These are phyloP conservation scores for Astropecten irregularis DNA, from an alignment of 53 echinoderm and acorn worm genomes.

Conservation along the genomic window DNA sequence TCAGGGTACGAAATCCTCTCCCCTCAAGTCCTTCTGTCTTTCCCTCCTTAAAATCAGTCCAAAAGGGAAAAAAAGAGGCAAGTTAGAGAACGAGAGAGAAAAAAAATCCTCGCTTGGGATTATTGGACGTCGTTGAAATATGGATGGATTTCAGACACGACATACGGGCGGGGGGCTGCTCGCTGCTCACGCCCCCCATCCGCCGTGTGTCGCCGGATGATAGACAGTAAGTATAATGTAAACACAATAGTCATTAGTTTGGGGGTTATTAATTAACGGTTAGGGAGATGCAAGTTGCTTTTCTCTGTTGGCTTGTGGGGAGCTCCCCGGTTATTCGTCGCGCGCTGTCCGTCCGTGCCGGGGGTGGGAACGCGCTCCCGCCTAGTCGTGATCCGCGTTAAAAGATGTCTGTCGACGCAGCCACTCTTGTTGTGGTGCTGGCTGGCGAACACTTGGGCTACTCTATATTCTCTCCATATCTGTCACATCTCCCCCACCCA, in stretches of 20 bases:
- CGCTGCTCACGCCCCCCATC: neutral
- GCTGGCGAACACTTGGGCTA: no score
- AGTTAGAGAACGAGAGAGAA: neutral
- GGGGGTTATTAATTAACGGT: constrained; percentile 25
- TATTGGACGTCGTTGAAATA: constrained; percentile 43
- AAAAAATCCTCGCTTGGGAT: neutral
- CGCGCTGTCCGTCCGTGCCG: neutral
- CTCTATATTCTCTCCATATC: no score
- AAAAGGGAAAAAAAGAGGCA: neutral
- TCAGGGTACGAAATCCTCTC: neutral
- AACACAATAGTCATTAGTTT: constrained; percentile 44
- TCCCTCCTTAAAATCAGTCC: no score
- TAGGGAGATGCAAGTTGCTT: neutral
- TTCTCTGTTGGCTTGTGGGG: neutral
- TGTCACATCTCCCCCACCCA: no score
- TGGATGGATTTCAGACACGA: neutral
- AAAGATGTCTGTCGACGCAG: constrained; percentile 29
- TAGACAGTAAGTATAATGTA: constrained; percentile 9
- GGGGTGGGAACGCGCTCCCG: constrained; percentile 23
- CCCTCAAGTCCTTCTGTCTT: no score
- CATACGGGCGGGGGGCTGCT: neutral
- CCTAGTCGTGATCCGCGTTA: constrained; percentile 27
- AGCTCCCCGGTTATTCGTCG: neutral
- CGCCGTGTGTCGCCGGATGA: neutral
- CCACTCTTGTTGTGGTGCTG: neutral